phyloP scores from a whole-genome alignment of 2,888 invertebrate genomes.

The Nymphalis urticae region DNA sequence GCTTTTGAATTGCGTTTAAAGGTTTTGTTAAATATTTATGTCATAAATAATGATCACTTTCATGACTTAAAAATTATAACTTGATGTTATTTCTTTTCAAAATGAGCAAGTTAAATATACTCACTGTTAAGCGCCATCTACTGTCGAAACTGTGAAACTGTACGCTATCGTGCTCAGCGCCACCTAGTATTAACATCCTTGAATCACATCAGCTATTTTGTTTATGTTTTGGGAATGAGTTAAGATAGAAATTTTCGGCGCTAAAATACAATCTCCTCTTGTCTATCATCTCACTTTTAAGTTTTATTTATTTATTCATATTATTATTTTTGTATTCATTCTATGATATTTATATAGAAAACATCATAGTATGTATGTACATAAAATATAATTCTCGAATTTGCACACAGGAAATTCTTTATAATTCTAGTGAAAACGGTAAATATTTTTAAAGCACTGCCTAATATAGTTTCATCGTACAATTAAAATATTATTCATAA shows the following conservation, averaged over 20 bases:
- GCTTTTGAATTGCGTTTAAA: no score
- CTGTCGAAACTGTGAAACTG: background rate
- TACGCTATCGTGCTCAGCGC: slow-evolving; percentile 13
- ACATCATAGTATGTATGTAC: no score
- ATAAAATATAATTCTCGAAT: background rate
- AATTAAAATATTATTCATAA: background rate
- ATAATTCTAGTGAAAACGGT: no score
- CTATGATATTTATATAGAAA: background rate
- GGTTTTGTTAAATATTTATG: no score
- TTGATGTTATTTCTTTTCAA: no score
- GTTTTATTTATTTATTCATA: background rate
- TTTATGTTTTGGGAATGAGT: background rate
- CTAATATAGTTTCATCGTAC: no score
- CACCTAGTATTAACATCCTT: slow-evolving; percentile 15
- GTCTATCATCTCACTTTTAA: background rate
- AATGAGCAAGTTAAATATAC: background rate
- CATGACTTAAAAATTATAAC: no score
- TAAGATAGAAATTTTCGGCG: background rate
- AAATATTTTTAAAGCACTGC: no score
- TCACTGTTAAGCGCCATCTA: background rate
- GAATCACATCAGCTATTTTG: background rate
- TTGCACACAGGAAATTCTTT: background rate
- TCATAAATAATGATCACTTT: no score
- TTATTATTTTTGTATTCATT: background rate
- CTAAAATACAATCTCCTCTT: background rate